Conservation (phyloP, 2,888 invertebrate genomes). For the Nymphalis urticae region DNA sequence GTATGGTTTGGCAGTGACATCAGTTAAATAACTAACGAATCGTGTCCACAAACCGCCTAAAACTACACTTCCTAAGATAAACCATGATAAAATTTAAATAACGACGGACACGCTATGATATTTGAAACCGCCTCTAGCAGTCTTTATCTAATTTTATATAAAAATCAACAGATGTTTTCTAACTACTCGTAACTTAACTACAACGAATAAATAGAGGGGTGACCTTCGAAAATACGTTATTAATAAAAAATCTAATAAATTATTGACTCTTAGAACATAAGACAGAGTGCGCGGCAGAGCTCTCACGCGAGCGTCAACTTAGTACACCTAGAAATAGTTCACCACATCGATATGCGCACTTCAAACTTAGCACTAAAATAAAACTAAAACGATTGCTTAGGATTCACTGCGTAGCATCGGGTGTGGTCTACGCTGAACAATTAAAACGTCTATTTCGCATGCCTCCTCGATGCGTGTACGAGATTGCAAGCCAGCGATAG, state of each 20-base stretch:
- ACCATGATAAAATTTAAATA: conserved; percentile 54
- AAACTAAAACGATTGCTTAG: conserved; percentile 56
- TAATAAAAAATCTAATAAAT: conserved; percentile 41
- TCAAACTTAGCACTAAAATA: conserved; percentile 71
- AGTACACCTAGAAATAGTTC: conserved; percentile 68
- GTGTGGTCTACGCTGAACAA: conserved; percentile 21
- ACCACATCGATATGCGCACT: conserved; percentile 75
- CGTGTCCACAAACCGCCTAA: conserved; percentile 49
- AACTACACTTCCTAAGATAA: conserved; percentile 49
- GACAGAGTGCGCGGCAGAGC: conserved; percentile 63
- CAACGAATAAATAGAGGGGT: conserved; percentile 60
- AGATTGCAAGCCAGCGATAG: conserved; percentile 61
- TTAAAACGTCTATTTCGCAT: conserved; percentile 22
- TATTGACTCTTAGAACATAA: conserved; percentile 64
- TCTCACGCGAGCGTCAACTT: conserved; percentile 53
- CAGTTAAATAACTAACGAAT: conserved; percentile 48
- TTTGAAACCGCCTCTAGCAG: conserved; percentile 19
- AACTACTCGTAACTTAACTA: conserved; percentile 35
- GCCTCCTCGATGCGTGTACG: conserved; percentile 52
- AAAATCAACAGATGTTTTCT: conserved; percentile 44
- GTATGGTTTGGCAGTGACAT: conserved; percentile 72
- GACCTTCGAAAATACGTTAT: conserved; percentile 46
- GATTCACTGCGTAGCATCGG: conserved; percentile 52
- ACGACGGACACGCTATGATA: conserved; percentile 44
- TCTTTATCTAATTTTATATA: conserved; percentile 40